Conservation (phyloP, 2,113 vertebrate genomes). For the Anseranas semipalmata region DNA sequence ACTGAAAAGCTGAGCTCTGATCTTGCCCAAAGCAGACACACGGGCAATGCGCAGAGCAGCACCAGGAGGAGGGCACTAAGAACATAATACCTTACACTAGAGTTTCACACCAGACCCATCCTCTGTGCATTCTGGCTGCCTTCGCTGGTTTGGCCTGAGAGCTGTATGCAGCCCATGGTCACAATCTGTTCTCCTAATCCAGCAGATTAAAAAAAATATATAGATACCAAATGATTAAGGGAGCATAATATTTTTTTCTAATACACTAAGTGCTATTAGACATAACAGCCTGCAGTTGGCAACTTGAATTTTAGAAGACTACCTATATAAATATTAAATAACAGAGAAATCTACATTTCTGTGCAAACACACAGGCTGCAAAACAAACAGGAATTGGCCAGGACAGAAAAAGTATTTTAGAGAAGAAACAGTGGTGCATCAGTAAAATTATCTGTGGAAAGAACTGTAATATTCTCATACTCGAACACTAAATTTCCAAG, state of each 20-base stretch:
- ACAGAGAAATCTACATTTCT: neutral
- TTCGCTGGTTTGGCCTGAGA: neutral
- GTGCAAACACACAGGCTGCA: neutral
- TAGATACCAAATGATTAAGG: neutral
- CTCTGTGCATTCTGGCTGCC: neutral
- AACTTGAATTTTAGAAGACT: neutral
- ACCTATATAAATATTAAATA: neutral
- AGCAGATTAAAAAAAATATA: neutral
- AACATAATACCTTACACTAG: fast-evolving
- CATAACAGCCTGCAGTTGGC: neutral
- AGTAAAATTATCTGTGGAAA: neutral
- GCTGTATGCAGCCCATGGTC: neutral
- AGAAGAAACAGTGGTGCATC: neutral
- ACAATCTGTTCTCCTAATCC: neutral
- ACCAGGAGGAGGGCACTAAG: fast-evolving
- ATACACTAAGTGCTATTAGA: neutral
- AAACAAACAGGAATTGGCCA: neutral
- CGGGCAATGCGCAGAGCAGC: neutral
- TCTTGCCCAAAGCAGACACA: neutral
- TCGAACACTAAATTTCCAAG: neutral
- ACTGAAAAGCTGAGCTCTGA: neutral
- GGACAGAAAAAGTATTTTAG: neutral
- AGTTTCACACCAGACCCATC: neutral
- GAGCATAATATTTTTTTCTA: neutral
- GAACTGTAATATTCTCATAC: neutral